These are phyloP conservation scores for Epirrhoe tristata DNA, from an alignment of 2,888 invertebrate species.

Conservation along the genomic window DNA sequence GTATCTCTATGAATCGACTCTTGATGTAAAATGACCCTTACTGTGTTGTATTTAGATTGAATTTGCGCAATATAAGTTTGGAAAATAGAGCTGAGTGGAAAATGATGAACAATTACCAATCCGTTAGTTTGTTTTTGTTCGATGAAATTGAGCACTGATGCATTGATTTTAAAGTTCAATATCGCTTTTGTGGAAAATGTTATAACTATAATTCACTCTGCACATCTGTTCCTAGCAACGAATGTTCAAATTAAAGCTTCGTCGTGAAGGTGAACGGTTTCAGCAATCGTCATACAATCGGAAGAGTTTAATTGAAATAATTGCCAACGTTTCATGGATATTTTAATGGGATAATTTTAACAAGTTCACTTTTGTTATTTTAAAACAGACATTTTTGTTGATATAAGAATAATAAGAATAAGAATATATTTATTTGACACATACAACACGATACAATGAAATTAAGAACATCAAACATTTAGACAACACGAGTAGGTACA, in stretches of 20 bases:
- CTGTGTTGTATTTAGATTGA: background rate
- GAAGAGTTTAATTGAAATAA: constrained; percentile 21
- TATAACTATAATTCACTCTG: background rate
- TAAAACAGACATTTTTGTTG: too few relatives aligned
- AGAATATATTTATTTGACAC: too few relatives aligned
- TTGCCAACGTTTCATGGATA: background rate
- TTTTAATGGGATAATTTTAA: background rate
- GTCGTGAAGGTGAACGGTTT: background rate
- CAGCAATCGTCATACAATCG: constrained; percentile 2
- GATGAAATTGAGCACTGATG: background rate
- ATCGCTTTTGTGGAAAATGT: background rate
- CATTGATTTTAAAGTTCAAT: background rate
- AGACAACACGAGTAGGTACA: too few relatives aligned
- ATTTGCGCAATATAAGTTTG: background rate
- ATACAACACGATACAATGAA: too few relatives aligned
- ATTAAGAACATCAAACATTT: too few relatives aligned
- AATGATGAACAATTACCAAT: background rate
- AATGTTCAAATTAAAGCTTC: constrained; percentile 44
- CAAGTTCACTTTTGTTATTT: too few relatives aligned
- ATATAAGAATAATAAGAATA: too few relatives aligned
- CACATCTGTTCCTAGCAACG: constrained; percentile 43
- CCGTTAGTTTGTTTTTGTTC: background rate
- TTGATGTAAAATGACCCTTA: constrained; percentile 25
- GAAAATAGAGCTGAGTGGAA: background rate
- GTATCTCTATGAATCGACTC: constrained; percentile 20